Evolutionary conservation across 2,797 vertebrate genomes (phyloP), one percentile per base, ranked within the genome.

Genomic region (Galagoides demidoff): DNA sequence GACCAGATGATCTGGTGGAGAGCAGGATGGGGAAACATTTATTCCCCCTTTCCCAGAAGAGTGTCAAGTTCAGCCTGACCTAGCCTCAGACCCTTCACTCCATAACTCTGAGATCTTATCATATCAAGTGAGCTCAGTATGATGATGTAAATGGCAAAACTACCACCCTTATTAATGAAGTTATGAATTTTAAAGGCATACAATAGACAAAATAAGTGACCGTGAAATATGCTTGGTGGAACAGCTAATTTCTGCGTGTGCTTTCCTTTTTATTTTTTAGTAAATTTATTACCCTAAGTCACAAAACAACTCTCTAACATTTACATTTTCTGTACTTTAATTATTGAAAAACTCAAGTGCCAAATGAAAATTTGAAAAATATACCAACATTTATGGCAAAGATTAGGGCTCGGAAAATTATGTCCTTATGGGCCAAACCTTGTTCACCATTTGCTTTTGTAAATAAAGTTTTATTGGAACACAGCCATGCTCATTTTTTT

Each of bases 401-500:
- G 23, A 43, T 39, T 22, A 73, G 39, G 37, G 45, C 3, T 96
- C 29, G 88, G 70, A 88, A 83, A 83, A 66, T 63, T 39, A 12
- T 82, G 57, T 5, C 29, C 34, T 43, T 43, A 1, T 85, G 70
- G 52, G 2, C 52, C 78, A 19, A 43, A 79, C 90, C 57, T 49
- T 77, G 7, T 39, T 63, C 29, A 31, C 59, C 25, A 43, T 34
- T 83, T 94, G 27, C 63, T 95, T 88, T 88, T 88, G 3, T 96
- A 83, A 90, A 92, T 92, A 88, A 90, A 90, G 37, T 85, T 89
- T 97, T 92, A 94, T 89, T 96, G 83, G 39, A 87, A 81, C 45
- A 85, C 16, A 52, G 49, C 49, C 49, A 52, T 70, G 39, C 64
- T 25, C n/a, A 14, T 43, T 90, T 88, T 39, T 84, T 73, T 93